Conservation (phyloP, 2,113 vertebrate genomes). For the Aldabrachelys gigantea region DNA sequence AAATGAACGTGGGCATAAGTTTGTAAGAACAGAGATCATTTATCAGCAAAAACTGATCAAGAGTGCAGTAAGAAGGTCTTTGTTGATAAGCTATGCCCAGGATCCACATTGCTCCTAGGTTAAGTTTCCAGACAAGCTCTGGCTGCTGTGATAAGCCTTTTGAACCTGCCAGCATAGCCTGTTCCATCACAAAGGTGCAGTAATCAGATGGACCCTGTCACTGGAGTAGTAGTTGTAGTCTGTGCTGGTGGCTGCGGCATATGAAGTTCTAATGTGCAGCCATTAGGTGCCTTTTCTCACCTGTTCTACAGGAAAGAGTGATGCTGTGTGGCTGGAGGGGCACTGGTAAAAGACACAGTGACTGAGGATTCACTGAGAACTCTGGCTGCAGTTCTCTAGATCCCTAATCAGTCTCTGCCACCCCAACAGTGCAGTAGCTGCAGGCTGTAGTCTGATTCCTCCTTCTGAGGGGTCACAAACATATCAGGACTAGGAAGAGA, state of each 20-base stretch:
- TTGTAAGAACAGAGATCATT: slow-evolving; percentile 15
- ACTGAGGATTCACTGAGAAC: background rate
- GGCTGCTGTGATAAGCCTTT: background rate
- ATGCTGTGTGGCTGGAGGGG: background rate
- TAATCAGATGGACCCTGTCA: background rate
- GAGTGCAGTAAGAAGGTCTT: slow-evolving; percentile 20
- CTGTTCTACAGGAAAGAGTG: background rate
- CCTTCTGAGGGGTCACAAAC: slow-evolving; percentile 6
- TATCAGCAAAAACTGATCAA: slow-evolving; percentile 38
- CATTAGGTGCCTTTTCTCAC: background rate
- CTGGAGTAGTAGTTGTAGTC: background rate
- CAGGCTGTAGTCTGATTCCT: background rate
- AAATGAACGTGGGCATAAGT: background rate
- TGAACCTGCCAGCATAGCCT: background rate
- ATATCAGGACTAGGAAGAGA: slow-evolving; percentile 13
- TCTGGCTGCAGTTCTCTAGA: background rate
- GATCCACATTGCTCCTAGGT: background rate
- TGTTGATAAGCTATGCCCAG: slow-evolving; percentile 49
- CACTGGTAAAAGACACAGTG: background rate
- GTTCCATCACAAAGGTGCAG: background rate
- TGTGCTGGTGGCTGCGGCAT: background rate
- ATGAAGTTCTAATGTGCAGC: background rate
- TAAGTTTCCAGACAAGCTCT: slow-evolving; percentile 17
- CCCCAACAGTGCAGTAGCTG: background rate
- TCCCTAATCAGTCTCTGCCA: slow-evolving; percentile 6